Evolutionary conservation across 2,888 invertebrate genomes (phyloP).

Genomic region (Leptinotarsa tumamoca): DNA sequence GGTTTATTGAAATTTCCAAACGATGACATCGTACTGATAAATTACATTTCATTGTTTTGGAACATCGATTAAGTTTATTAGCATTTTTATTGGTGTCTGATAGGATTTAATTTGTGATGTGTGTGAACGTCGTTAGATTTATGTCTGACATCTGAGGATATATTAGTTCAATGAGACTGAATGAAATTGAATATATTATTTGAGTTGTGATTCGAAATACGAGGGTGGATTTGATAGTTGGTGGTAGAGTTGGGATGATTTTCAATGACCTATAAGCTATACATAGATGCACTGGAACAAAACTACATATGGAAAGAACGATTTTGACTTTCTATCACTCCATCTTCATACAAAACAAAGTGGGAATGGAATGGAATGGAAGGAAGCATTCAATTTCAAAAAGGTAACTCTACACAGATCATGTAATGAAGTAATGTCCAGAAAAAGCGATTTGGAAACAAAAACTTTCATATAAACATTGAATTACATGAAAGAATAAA

Average conservation of each 20-base stretch:
- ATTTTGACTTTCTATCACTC: no score
- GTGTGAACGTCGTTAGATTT: constrained; percentile 11
- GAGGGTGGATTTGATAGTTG: neutral
- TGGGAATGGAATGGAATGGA: no score
- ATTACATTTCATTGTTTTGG: constrained; percentile 25
- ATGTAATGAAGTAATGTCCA: no score
- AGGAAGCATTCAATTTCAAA: no score
- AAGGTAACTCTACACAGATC: no score
- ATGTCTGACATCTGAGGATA: constrained; percentile 24
- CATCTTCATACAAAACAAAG: no score
- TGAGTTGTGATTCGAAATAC: constrained; percentile 9
- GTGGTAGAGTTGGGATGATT: neutral
- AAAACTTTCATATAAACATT: no score
- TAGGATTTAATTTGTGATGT: constrained; percentile 24
- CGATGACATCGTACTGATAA: constrained; percentile 25
- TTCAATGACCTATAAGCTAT: neutral
- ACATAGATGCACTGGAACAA: no score
- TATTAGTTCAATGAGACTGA: constrained; percentile 17
- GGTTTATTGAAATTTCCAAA: constrained; percentile 26
- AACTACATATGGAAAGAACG: no score
- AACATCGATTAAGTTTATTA: constrained; percentile 28
- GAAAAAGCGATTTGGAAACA: no score
- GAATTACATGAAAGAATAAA: no score
- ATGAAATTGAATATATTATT: constrained; percentile 16
- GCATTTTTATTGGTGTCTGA: constrained; percentile 30